Evolutionary conservation across 2,888 invertebrate genomes (phyloP).

Genomic region (Isoperla grammatica): DNA sequence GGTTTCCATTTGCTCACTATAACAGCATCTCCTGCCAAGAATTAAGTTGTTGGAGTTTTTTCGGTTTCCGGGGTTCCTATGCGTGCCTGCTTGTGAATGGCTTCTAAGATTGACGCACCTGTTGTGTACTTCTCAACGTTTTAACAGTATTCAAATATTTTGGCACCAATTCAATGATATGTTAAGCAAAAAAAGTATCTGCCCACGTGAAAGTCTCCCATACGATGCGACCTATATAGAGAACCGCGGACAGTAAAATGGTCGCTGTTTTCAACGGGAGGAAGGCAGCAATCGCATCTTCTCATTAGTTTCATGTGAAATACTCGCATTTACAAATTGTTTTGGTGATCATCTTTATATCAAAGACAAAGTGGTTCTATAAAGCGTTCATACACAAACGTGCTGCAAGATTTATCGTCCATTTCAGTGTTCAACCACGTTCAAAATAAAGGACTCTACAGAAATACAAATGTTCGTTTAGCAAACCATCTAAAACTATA

Average conservation of each 20-base stretch:
- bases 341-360: too few species aligned
- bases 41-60: slow-evolving; percentile 6
- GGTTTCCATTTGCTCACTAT: neutral
- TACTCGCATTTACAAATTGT: too few species aligned
- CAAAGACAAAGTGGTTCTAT: too few species aligned
- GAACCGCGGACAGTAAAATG: neutral
- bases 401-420: too few species aligned
- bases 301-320: too few species aligned
- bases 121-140: slow-evolving; percentile 6
- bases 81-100: slow-evolving; percentile 7
- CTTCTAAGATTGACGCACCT: slow-evolving; percentile 10
- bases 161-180: slow-evolving; percentile 4
- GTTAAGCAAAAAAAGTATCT: slow-evolving; percentile 3
- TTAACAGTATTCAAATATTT: slow-evolving; percentile 13
- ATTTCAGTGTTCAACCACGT: too few species aligned
- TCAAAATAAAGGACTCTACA: too few species aligned
- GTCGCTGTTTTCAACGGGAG: neutral
- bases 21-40: neutral
- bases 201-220: slow-evolving; percentile 4
- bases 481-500: too few species aligned
- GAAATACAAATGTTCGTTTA: too few species aligned
- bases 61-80: slow-evolving; percentile 4
- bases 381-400: too few species aligned
- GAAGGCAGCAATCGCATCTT: too few species aligned
- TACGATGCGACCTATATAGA: slow-evolving; percentile 12